Evolutionary conservation across 2,888 invertebrate genomes (phyloP), one percentile per base, ranked within the genome.

Genomic region (Caenorhabditis sulstoni): DNA sequence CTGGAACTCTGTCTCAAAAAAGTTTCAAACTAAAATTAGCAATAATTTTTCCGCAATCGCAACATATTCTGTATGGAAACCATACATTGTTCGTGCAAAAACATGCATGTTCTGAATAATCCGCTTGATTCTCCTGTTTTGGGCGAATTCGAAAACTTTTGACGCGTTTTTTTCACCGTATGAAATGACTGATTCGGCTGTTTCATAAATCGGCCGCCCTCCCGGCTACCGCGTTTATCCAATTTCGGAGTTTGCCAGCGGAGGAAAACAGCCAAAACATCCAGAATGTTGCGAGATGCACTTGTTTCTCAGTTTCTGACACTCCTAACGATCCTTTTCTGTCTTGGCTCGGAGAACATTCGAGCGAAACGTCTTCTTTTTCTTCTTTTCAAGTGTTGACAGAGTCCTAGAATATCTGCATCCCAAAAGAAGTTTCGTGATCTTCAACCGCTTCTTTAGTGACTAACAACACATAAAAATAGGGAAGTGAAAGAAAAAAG

Each of bases 381-480:
- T 29, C 35, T 62, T 20, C 20, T 44, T 73, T 41, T 73, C 73
- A 73, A 73, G 73, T 73, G 73, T 73, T 64, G 73, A 71, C 71
- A 62, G 57, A 58, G n/a, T n/a, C n/a, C n/a, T n/a, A n/a, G 64
- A 64, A 61, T 47, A 58, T 53, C 37, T 70, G 44, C 70, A 70
- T 41, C 61, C 55, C 29, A 29, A 62, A 47, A 62, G 58, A 62
- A 73, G 73, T 73, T 73, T 73, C 73, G 64, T 73, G 73, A 73
- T 73, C 73, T 73, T 73, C 64, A 73, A 64, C 64, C 73, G 58
- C 50, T 73, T 50, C 58, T 71, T 73, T 50, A 29, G 4, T 73
- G 64, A 44, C 64, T 73, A 73, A 73, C 73, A 73, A 58, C 73
- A 73, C 73, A 73, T 73, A 64, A 64, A 73, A 64, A 64, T 41